Evolutionary conservation across 2,797 vertebrate genomes (phyloP).

Genomic region (Esox lucius): DNA sequence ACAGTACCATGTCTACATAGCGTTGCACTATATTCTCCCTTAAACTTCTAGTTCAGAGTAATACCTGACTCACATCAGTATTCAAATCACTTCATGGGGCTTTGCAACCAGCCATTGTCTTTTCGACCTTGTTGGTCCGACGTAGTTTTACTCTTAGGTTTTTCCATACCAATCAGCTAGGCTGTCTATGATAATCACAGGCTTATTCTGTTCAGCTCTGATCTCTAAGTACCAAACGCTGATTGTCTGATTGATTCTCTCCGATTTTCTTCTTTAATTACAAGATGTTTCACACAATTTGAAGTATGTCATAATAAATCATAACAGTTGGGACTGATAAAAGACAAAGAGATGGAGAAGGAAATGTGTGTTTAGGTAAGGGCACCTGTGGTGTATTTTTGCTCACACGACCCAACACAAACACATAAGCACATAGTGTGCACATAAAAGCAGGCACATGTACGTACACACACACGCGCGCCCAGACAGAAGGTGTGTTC

Average conservation of each 20-base stretch:
- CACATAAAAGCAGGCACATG: background rate
- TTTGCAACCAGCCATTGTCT: slow-evolving; percentile 24
- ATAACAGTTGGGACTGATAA: too few species aligned
- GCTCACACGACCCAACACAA: slow-evolving; percentile 10
- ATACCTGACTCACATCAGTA: background rate
- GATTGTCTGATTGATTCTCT: slow-evolving; percentile 41
- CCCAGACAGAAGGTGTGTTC: slow-evolving; percentile 20
- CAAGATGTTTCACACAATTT: slow-evolving; percentile 22
- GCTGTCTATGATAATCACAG: slow-evolving; percentile 1
- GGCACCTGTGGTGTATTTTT: slow-evolving; percentile 1
- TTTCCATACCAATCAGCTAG: slow-evolving; percentile 35
- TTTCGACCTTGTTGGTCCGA: slow-evolving; percentile 41
- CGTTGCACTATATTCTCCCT: background rate
- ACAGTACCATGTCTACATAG: background rate
- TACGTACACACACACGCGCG: background rate
- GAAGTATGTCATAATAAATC: background rate
- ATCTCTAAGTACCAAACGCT: slow-evolving; percentile 19
- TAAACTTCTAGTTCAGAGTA: background rate
- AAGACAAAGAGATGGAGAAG: background rate
- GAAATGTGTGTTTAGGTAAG: background rate
- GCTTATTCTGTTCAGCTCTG: slow-evolving; percentile 14
- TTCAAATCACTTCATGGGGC: slow-evolving; percentile 14
- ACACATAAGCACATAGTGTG: background rate
- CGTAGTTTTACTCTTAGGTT: slow-evolving; percentile 1
- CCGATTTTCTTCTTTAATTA: slow-evolving; percentile 38